Base-by-base conservation (phyloP, 2,888 invertebrate species). In the Conistra vaccinii region DNA sequence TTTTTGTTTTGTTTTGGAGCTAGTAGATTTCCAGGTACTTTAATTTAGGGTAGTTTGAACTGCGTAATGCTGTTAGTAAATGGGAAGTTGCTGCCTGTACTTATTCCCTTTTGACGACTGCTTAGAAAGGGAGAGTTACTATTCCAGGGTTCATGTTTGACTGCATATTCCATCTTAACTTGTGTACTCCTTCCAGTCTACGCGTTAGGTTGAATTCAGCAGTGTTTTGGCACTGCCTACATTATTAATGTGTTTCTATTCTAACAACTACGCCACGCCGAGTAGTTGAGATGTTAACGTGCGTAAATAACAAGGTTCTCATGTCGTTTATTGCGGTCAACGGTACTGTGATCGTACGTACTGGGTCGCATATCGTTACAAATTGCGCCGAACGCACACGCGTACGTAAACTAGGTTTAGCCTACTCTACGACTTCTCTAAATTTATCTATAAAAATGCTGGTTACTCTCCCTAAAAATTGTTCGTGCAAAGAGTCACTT, bases 261-360 rank as follows among this genome's bases (percentile, higher is more conserved):
- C 23, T 39, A 48, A 70, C 39, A 78, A 48, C 53, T 29, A 4
- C 26, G 55, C 79, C 76, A 42, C 17, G 70, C 70, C 7, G 39
- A 69, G 39, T 62, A 48, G 69, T 78, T 39, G 7, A 45, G 45
- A 45, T 53, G 32, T 20, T 23, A 76, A 69, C 26, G 53, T 76
- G 61, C 60, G 61, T 73, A 51, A 32, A 26, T 53, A 72, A 69
- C 65, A 60, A 73, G 57, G 75, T 53, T 81, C 57, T 68, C 62
- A 39, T 75, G 76, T 75, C 67, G 45, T 45, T 55, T 68, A 81
- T 68, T 81, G 58, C 58, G 53, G 48, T 55, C 32, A 81, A 81
- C 81, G 62, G 78, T 68, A 74, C 65, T 14, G 71, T 32, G 23
- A 66, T 63, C 23, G 63, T 32, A 29, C n/a, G 39, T 73, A 68